Percentiles rank a stretch among this genome's conserved stretches.
These are phyloP conservation scores for Watsonalla cultraria DNA, from an alignment of 2,888 invertebrate genomes.

Conservation along the genomic window DNA sequence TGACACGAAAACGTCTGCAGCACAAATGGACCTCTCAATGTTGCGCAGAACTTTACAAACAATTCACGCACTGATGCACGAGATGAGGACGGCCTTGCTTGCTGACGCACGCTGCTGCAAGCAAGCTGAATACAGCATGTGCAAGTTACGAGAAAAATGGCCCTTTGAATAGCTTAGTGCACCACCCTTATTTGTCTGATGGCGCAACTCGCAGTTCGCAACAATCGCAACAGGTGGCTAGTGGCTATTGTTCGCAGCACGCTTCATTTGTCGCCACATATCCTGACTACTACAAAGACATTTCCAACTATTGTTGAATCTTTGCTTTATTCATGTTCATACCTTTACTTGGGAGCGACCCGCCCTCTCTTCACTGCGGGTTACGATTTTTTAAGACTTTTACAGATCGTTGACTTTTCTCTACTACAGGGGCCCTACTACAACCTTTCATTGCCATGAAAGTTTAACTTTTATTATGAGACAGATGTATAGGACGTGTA, in stretches of 20 bases:
- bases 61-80: slow-evolving; percentile 24
- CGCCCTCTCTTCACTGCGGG: no score
- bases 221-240: slow-evolving; percentile 23
- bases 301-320: no score
- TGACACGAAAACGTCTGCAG: no score
- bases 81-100: slow-evolving; percentile 25
- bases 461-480: no score
- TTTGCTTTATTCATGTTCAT: no score
- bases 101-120: slow-evolving; percentile 33
- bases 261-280: neutral
- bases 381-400: no score
- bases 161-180: neutral
- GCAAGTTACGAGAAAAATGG: slow-evolving; percentile 3
- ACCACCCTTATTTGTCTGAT: slow-evolving; percentile 19
- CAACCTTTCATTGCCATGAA: no score
- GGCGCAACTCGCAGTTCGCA: neutral
- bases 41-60: slow-evolving; percentile 9
- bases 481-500: no score
- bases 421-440: no score
- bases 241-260: slow-evolving; percentile 10
- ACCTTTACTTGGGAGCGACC: no score
- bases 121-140: slow-evolving; percentile 30
- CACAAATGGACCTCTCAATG: neutral
- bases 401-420: no score
- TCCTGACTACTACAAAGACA: neutral